A percentile compares a stretch with the other conserved stretches of the same genome.
Conservation (phyloP, 2,113 vertebrate species). For the Campylorhamphus procurvoides region DNA sequence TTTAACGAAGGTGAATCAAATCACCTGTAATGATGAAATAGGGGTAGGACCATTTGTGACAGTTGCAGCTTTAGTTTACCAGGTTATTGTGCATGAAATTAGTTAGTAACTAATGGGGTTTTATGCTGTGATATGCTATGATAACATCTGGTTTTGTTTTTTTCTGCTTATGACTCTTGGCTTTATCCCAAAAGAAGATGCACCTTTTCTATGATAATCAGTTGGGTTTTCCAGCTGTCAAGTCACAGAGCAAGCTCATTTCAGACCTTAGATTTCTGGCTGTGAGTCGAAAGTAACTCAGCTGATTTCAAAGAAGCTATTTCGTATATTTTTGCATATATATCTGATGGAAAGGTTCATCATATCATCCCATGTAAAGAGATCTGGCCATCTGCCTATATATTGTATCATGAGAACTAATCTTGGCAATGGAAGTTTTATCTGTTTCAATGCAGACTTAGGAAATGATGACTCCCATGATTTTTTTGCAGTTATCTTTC, state of each 20-base stretch:
- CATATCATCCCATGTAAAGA: not conserved
- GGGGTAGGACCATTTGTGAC: not conserved
- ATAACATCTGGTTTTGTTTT: constrained; percentile 4
- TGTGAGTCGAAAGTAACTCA: not conserved
- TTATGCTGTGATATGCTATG: not conserved
- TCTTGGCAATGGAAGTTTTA: not conserved
- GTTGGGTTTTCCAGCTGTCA: constrained; percentile 41
- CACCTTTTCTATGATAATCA: constrained; percentile 33
- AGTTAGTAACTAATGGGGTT: not conserved
- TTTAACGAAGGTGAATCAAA: constrained; percentile 39
- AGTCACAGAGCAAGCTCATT: not conserved
- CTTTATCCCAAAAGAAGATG: not conserved
- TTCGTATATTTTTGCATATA: not conserved
- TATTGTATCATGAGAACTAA: not conserved
- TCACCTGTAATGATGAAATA: constrained; percentile 20
- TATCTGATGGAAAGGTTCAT: not conserved
- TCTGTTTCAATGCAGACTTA: not conserved
- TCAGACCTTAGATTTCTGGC: not conserved
- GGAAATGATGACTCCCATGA: not conserved
- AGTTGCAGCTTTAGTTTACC: not conserved
- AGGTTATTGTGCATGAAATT: constrained; percentile 10
- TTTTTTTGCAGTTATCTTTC: constrained; percentile 29
- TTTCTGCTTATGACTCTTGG: not conserved
- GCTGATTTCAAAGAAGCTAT: not conserved
- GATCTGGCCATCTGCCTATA: not conserved